phyloP scores from a whole-genome alignment of 2,888 invertebrate genomes.

The Drosophila nigritarsus region DNA sequence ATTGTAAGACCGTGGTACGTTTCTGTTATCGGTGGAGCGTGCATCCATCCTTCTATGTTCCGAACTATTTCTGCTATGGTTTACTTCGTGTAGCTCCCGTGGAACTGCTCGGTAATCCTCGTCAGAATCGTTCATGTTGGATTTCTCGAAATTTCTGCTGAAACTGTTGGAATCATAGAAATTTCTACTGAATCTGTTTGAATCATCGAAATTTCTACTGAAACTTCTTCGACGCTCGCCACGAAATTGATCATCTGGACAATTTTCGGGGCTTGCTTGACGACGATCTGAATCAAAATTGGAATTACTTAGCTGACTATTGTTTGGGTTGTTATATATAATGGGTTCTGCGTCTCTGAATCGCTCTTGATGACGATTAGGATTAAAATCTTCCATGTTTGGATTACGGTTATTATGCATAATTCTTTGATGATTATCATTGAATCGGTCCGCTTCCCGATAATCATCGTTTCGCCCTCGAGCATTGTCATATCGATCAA shows the following conservation, averaged over 20 bases:
- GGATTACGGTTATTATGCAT: neutral
- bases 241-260: slow-evolving; percentile 1
- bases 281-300: slow-evolving; percentile 7
- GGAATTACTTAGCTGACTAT: neutral
- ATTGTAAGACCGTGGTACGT: neutral
- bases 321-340: neutral
- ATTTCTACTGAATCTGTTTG: neutral
- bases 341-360: neutral
- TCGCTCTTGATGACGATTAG: slow-evolving; percentile 1
- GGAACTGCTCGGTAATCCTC: neutral
- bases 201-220: slow-evolving; percentile 6
- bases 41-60: neutral
- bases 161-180: neutral
- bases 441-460: neutral
- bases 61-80: neutral
- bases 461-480: neutral
- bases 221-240: neutral
- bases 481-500: neutral
- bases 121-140: slow-evolving; percentile 1
- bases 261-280: neutral
- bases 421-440: slow-evolving; percentile 3
- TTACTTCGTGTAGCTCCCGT: neutral
- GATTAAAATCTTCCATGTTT: neutral
- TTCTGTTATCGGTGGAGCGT: neutral
- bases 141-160: neutral